phyloP scores from a whole-genome alignment of 2,888 invertebrate genomes.

The Neoscelio sp. region DNA sequence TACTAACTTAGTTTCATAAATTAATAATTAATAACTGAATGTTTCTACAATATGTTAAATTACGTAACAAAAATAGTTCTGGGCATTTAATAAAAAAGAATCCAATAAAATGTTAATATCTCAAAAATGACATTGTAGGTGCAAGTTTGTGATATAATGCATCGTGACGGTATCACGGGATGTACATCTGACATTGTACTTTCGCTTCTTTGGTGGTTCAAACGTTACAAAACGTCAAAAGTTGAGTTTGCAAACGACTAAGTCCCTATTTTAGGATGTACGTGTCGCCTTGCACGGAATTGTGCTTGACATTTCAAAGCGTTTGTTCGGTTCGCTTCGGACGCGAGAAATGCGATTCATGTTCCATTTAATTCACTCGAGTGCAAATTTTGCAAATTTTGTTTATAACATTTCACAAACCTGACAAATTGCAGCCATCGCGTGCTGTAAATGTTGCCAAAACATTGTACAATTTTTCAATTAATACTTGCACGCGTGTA shows the following conservation, averaged over 20 bases:
- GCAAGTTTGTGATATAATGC: constrained; percentile 21
- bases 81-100: too few species aligned
- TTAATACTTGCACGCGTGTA: too few species aligned
- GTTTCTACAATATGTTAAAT: too few species aligned
- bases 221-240: constrained; percentile 42
- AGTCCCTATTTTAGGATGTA: constrained; percentile 46
- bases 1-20: too few species aligned
- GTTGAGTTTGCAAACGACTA: background rate
- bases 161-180: background rate
- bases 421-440: too few species aligned
- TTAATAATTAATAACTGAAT: too few species aligned
- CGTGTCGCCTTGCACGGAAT: constrained; percentile 24
- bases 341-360: background rate
- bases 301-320: constrained; percentile 49
- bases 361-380: constrained; percentile 2
- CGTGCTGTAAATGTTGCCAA: too few species aligned
- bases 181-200: constrained; percentile 45
- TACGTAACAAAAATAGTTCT: too few species aligned
- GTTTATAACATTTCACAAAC: too few species aligned
- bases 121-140: constrained; percentile 7
- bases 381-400: too few species aligned
- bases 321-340: background rate
- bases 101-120: too few species aligned
- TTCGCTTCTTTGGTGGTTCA: constrained; percentile 55
- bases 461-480: too few species aligned